These are phyloP conservation scores for Caerostris extrusa DNA, from an alignment of 1,140 invertebrate species.

Conservation along the genomic window DNA sequence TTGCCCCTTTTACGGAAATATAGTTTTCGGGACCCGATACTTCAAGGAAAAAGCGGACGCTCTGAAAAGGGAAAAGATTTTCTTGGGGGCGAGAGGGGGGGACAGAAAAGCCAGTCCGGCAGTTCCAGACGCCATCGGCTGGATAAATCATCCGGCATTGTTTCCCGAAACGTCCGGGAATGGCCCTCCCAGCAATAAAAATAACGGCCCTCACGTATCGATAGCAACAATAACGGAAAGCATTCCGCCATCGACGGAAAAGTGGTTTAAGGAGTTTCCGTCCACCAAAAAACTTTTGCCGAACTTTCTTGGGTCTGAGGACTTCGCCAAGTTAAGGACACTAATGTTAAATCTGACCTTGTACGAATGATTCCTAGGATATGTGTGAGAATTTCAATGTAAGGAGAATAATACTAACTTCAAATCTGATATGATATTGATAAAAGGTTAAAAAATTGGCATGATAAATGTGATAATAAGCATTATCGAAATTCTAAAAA, in stretches of 20 bases:
- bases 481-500: too few relatives aligned
- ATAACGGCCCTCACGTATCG: constrained; percentile 62
- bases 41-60: neutral
- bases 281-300: neutral
- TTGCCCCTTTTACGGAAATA: constrained; percentile 38
- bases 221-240: constrained; percentile 25
- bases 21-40: constrained; percentile 28
- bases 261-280: constrained; percentile 35
- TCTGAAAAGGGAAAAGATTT: constrained; percentile 30
- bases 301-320: too few relatives aligned
- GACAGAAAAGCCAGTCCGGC: constrained; percentile 24
- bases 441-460: too few relatives aligned
- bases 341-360: too few relatives aligned
- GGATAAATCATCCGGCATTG: constrained; percentile 69
- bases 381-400: too few relatives aligned
- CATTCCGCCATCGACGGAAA: neutral
- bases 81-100: neutral
- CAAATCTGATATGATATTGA: too few relatives aligned
- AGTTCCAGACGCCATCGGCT: constrained; percentile 59
- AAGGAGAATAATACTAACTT: too few relatives aligned
- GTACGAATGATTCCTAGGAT: too few relatives aligned
- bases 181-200: constrained; percentile 63
- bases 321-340: too few relatives aligned
- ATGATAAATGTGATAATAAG: too few relatives aligned
- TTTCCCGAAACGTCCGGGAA: constrained; percentile 64